These are phyloP conservation scores for Conger conger DNA, from an alignment of 2,113 vertebrate species.

Conservation along the genomic window DNA sequence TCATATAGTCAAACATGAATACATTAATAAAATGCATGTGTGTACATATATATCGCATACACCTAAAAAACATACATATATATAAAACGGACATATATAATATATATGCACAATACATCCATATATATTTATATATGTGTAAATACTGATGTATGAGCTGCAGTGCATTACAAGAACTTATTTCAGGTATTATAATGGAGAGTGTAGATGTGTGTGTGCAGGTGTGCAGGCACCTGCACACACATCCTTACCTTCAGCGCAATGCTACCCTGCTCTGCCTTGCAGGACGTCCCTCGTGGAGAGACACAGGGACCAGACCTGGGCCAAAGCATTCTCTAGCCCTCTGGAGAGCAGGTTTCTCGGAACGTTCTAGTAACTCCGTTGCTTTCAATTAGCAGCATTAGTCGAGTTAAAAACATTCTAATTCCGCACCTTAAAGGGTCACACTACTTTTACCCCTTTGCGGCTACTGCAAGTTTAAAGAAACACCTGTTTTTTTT, in stretches of 20 bases:
- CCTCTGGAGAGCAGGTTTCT: too few species aligned
- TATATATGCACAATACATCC: conserved; percentile 52
- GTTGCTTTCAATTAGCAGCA: too few species aligned
- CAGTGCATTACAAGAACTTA: conserved; percentile 69
- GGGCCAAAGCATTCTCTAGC: neutral
- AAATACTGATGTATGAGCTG: conserved; percentile 54
- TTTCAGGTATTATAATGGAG: conserved; percentile 45
- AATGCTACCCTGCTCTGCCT: neutral
- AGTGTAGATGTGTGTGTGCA: conserved; percentile 15
- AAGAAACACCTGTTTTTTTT: too few species aligned
- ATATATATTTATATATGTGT: conserved; percentile 73
- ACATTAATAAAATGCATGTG: conserved; percentile 12
- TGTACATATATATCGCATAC: conserved; percentile 52
- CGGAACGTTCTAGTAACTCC: too few species aligned
- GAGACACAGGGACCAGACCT: neutral
- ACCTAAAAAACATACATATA: conserved; percentile 61
- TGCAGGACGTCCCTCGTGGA: neutral
- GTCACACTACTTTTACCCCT: too few species aligned
- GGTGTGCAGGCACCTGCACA: conserved; percentile 25
- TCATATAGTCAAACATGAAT: neutral
- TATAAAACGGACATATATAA: conserved; percentile 58
- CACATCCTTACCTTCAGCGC: conserved; percentile 16
- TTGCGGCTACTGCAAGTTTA: too few species aligned
- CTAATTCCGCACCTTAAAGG: too few species aligned
- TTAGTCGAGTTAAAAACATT: too few species aligned